Conservation (phyloP, 92 coral and sea anemone species). For the Scolanthus callimorphus region DNA sequence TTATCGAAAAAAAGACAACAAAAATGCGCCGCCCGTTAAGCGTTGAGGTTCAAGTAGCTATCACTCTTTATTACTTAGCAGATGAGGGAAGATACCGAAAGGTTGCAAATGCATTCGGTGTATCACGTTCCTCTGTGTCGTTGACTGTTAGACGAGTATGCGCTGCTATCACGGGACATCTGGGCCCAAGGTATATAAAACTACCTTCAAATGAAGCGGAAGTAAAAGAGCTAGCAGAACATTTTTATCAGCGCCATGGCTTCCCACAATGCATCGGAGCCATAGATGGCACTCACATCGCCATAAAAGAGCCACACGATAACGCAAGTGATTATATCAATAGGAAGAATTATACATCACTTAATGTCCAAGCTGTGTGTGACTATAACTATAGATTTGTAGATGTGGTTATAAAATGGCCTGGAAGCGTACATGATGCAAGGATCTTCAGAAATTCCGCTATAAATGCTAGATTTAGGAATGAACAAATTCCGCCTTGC, state of each 20-base stretch:
- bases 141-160: constrained; percentile 12
- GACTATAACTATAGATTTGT: no score
- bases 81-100: constrained; percentile 39
- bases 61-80: constrained; percentile 27
- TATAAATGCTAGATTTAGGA: constrained; percentile 15
- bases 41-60: constrained; percentile 30
- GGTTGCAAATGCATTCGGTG: constrained; percentile 34
- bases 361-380: constrained; percentile 12
- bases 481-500: constrained; percentile 19
- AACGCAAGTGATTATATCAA: constrained; percentile 30
- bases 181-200: constrained; percentile 38
- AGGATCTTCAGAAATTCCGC: constrained; percentile 27
- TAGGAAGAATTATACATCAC: constrained; percentile 26
- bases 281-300: constrained; percentile 14
- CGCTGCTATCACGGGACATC: constrained; percentile 22
- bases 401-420: no score
- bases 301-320: constrained; percentile 28
- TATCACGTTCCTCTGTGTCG: constrained; percentile 20
- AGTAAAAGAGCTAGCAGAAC: constrained; percentile 16
- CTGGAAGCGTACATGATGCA: constrained; percentile 23
- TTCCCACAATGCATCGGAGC: no score
- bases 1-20: not conserved
- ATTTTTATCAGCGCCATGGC: constrained; percentile 27
- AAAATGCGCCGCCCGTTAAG: not conserved
- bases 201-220: constrained; percentile 28